Evolutionary conservation across 2,888 invertebrate genomes (phyloP).

Genomic region (Linnaemya vulpina): DNA sequence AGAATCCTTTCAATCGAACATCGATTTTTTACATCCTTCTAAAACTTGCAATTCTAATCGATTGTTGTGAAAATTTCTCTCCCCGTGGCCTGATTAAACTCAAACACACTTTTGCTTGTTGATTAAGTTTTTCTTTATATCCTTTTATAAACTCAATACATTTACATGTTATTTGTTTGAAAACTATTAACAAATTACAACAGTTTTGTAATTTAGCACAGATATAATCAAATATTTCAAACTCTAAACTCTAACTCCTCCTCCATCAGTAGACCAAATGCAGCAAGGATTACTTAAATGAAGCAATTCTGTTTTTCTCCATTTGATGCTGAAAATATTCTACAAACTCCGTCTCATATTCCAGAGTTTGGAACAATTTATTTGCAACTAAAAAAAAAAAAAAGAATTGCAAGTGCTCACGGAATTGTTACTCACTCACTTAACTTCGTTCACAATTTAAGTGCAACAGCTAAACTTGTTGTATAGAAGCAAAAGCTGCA

Average conservation of each 20-base stretch:
- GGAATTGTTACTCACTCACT: slow-evolving; percentile 62
- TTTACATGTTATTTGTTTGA: not conserved
- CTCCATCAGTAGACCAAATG: not conserved
- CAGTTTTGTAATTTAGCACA: not conserved
- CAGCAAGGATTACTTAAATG: not conserved
- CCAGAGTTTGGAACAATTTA: slow-evolving; percentile 50
- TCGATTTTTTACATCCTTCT: not conserved
- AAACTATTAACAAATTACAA: not conserved
- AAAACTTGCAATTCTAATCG: not conserved
- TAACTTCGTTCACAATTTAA: slow-evolving; percentile 51
- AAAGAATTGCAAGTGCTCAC: slow-evolving; percentile 7
- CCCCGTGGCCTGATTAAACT: not conserved
- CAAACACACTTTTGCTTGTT: not conserved
- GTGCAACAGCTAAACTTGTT: slow-evolving; percentile 24
- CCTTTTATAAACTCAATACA: not conserved
- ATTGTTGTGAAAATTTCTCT: not conserved
- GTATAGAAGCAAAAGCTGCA: slow-evolving; percentile 5
- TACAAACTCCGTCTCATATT: slow-evolving; percentile 43
- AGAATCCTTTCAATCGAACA: too few species aligned
- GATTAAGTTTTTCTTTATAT: not conserved
- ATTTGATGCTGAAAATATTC: not conserved
- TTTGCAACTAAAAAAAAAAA: slow-evolving; percentile 7
- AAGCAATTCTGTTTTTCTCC: not conserved
- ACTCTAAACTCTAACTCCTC: not conserved
- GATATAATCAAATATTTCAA: not conserved